Base-by-base conservation (phyloP, 2,797 vertebrate genomes). In the Phrynocephalus vlangalii region DNA sequence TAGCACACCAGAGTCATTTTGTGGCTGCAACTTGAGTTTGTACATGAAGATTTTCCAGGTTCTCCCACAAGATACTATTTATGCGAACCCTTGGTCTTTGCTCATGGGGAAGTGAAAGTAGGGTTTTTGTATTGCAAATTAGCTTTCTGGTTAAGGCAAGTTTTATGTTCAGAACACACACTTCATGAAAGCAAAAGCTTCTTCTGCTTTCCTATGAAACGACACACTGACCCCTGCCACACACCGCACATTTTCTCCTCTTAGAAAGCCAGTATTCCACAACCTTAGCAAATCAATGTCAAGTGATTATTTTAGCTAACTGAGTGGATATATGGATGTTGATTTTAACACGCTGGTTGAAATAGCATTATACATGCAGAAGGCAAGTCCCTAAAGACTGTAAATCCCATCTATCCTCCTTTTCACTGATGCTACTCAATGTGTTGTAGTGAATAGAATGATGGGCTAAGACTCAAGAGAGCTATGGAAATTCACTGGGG, bases 51-150 rank as follows among this genome's bases (percentile, higher is more conserved):
- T 24, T 52, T 52, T 56, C 24, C 56, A 76, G 7, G 13, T 56
- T 44, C 52, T 10, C 22, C 30, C 30, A 75, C 52, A 44, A 3
- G n/a, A 18, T 66, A 8, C 72, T 79, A 33, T 73, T 83, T 73
- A 56, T 20, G 24, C 24, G 24, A 33, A 79, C 10, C 5, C 52
- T 33, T n/a, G 18, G 38, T 5, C 13, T 76, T 79, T 68, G 48
- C 16, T 22, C 18, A 85, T 24, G 16, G 30, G 44, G 76, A 79
- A 85, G 63, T 68, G 73, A 85, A 78, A 85, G 76, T 7, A 79
- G 75, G 33, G 2, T 0, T 68, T 77, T 78, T 52, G 26, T 50
- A 66, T 68, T n/a, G 28, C 60, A 78, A 78, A 68, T 13, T 6
- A 30, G 28, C 6, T 24, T 50, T 66, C 26, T 77, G 73, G 48